Conservation (phyloP, 2,888 invertebrate species). For the Rotaria macrura region DNA sequence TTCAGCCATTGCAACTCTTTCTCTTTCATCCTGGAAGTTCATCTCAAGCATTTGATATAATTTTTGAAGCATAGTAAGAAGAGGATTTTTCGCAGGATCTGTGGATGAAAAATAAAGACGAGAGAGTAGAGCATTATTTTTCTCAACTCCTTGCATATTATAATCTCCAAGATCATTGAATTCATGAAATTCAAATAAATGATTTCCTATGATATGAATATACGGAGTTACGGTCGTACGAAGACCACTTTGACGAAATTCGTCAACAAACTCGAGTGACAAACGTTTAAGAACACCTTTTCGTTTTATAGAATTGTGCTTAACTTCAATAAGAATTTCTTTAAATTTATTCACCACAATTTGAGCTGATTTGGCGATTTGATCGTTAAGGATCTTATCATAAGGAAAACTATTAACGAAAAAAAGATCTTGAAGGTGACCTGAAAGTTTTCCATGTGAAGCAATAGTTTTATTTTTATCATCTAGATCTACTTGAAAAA, state of each 20-base stretch:
- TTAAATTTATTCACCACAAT: not conserved
- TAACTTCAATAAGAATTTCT: not conserved
- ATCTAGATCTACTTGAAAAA: not conserved
- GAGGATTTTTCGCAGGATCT: not conserved
- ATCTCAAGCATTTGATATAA: not conserved
- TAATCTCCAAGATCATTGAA: not conserved
- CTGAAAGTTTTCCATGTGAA: constrained; percentile 1
- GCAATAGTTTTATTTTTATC: not conserved
- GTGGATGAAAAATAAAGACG: not conserved
- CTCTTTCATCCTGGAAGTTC: not conserved
- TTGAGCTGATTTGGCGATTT: not conserved
- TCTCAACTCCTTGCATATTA: not conserved
- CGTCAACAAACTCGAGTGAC: not conserved
- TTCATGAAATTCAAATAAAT: not conserved
- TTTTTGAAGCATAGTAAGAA: not conserved
- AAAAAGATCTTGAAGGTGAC: not conserved
- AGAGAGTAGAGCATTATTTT: not conserved
- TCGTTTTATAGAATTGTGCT: not conserved
- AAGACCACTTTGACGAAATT: not conserved
- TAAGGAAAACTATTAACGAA: not conserved
- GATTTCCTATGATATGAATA: not conserved
- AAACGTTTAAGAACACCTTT: not conserved
- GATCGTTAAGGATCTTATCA: not conserved
- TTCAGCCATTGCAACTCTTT: not conserved
- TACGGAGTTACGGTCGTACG: not conserved